A percentile compares a stretch with the other conserved stretches of the same genome.
phyloP scores from a whole-genome alignment of 2,113 vertebrate species.

The Hipposideros armiger region DNA sequence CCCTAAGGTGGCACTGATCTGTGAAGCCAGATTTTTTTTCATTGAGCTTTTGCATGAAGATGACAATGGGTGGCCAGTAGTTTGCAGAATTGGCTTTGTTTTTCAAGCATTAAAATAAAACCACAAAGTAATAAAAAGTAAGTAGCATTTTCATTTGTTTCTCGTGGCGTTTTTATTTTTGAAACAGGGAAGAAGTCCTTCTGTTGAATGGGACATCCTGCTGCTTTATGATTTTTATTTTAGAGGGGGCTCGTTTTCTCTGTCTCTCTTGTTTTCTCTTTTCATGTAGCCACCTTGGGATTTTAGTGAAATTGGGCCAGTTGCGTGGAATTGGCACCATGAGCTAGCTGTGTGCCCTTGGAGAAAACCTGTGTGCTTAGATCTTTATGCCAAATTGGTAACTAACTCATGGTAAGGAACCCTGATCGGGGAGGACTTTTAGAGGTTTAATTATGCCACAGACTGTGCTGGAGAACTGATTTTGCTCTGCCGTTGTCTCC shows the following conservation, averaged over 20 bases:
- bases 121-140: constrained; percentile 77
- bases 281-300: constrained; percentile 82
- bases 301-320: constrained; percentile 81
- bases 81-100: constrained; percentile 77
- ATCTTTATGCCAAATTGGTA: constrained; percentile 85
- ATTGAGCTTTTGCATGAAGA: constrained; percentile 59
- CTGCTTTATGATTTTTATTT: constrained; percentile 83
- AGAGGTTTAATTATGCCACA: constrained; percentile 82
- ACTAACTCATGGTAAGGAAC: constrained; percentile 78
- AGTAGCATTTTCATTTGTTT: constrained; percentile 85
- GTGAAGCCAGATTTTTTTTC: constrained; percentile 54
- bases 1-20: constrained; percentile 50
- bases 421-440: constrained; percentile 73
- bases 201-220: constrained; percentile 79
- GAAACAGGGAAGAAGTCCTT: constrained; percentile 69
- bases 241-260: not conserved
- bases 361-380: constrained; percentile 87
- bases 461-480: constrained; percentile 74
- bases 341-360: constrained; percentile 81
- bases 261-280: not conserved
- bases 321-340: constrained; percentile 82
- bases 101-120: constrained; percentile 77
- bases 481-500: constrained; percentile 66
- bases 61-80: constrained; percentile 42
- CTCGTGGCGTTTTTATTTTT: constrained; percentile 82